Base-by-base conservation (phyloP, 2,797 vertebrate genomes). In the Cossypha heuglini region DNA sequence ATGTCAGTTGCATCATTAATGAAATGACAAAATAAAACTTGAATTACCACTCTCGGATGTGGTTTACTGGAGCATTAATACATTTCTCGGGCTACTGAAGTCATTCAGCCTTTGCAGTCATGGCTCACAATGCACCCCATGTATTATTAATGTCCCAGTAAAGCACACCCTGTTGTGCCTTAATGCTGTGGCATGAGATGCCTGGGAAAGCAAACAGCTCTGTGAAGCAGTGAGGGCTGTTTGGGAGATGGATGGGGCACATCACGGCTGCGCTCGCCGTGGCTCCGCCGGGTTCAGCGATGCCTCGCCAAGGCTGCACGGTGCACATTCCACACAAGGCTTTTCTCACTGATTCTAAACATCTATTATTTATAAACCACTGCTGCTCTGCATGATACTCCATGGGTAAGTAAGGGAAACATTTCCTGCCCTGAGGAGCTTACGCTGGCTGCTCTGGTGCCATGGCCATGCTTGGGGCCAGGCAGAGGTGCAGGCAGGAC, bases 141-240 rank as follows among this genome's bases (percentile, higher is more conserved):
- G 97, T 88, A 97, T 97, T 98, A 97, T 97, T 97, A 97, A 97
- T 96, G 96, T 91, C 93, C 95, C 96, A 94, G 92, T 94, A 96
- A 97, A 97, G 94, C 82, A 93, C 91, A 95, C 96, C 96, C 97
- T 95, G 91, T 97, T 97, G 97, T 97, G 96, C 92, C 95, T 97
- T 97, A 97, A 97, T 97, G 95, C 94, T 92, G 20, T 54, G 85
- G 93, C 80, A 90, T 52, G 82, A 95, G 93, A 94, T 84, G 93
- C 55, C 91, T 93, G 89, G 66, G 71, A 95, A 97, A 97, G 86
- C 91, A 97, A 96, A 97, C 94, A 96, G 96, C 96, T 96, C 96
- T 95, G 96, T 94, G 91, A 94, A 97, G 92, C 94, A 92, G 96
- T 69, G 83, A 91, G 86, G 88, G 51, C 85, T 97, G 90, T 58